These are phyloP conservation scores for Ascidia mentula DNA, from an alignment of 23 tunicate species.

Conservation along the genomic window DNA sequence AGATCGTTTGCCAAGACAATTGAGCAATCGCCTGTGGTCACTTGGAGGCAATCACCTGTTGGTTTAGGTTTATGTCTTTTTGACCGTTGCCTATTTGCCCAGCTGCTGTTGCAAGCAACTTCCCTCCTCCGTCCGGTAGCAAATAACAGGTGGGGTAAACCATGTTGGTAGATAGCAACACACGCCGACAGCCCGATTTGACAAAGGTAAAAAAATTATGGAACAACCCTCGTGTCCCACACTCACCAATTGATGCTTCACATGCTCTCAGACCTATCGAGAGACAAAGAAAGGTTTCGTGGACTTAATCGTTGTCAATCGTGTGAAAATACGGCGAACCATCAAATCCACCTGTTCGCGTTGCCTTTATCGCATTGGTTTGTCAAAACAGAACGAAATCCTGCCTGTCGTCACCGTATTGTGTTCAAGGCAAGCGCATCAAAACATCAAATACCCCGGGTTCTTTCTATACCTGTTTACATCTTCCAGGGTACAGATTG, in stretches of 20 bases:
- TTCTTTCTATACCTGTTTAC: neutral
- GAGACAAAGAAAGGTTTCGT: neutral
- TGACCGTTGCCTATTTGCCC: neutral
- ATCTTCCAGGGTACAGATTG: neutral
- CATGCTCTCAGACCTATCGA: neutral
- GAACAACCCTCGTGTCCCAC: neutral
- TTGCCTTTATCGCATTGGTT: neutral
- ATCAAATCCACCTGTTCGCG: neutral
- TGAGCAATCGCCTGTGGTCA: neutral
- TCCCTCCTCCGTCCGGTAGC: neutral
- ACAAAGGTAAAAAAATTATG: neutral
- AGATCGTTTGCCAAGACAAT: neutral
- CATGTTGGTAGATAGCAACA: neutral
- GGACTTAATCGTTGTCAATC: neutral
- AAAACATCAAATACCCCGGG: neutral
- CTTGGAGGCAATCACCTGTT: neutral
- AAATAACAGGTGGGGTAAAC: neutral
- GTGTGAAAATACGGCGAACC: neutral
- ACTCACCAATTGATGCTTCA: neutral
- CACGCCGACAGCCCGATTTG: neutral
- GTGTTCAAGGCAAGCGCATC: neutral
- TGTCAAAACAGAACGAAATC: neutral
- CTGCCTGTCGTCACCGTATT: neutral
- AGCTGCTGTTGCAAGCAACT: conserved; percentile 11
- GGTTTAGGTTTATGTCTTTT: neutral